Evolutionary conservation across 2,888 invertebrate species (phyloP).

Genomic region (Zaprionus obscuricornis): DNA sequence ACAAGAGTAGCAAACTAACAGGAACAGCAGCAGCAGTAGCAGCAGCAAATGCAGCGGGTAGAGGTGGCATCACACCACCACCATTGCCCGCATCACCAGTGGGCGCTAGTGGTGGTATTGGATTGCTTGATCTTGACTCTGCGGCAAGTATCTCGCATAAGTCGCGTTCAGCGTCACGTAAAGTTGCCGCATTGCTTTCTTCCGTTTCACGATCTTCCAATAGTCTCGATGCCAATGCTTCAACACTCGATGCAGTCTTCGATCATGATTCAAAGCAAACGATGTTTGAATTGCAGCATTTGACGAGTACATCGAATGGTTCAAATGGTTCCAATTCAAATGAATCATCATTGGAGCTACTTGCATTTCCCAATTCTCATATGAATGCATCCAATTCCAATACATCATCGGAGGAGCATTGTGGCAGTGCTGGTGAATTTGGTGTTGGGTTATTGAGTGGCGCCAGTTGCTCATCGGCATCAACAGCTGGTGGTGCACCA

Average conservation of each 20-base stretch:
- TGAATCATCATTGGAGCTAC: slow-evolving; percentile 80
- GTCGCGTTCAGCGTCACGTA: slow-evolving; percentile 79
- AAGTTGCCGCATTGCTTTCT: slow-evolving; percentile 77
- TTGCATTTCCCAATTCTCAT: slow-evolving; percentile 81
- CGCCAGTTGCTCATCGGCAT: slow-evolving; percentile 52
- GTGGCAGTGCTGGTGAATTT: slow-evolving; percentile 75
- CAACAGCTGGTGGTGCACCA: slow-evolving; percentile 69
- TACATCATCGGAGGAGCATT: slow-evolving; percentile 82
- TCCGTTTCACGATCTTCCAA: slow-evolving; percentile 75
- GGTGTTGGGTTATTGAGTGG: slow-evolving; percentile 62
- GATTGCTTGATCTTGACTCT: slow-evolving; percentile 81
- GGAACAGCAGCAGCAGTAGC: neutral
- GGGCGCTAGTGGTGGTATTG: slow-evolving; percentile 43
- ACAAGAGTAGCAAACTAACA: slow-evolving; percentile 35
- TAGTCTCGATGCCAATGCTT: slow-evolving; percentile 72
- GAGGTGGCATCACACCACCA: slow-evolving; percentile 42
- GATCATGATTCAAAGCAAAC: slow-evolving; percentile 83
- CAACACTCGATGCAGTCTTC: slow-evolving; percentile 78
- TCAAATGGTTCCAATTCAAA: slow-evolving; percentile 80
- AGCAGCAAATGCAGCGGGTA: slow-evolving; percentile 12
- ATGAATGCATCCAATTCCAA: slow-evolving; percentile 82
- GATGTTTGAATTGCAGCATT: slow-evolving; percentile 81
- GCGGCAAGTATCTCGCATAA: slow-evolving; percentile 80
- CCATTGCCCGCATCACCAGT: slow-evolving; percentile 62
- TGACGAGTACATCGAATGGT: slow-evolving; percentile 65